Evolutionary conservation across 2,797 vertebrate species (phyloP).

Genomic region (Rhadinocentrus ornatus): DNA sequence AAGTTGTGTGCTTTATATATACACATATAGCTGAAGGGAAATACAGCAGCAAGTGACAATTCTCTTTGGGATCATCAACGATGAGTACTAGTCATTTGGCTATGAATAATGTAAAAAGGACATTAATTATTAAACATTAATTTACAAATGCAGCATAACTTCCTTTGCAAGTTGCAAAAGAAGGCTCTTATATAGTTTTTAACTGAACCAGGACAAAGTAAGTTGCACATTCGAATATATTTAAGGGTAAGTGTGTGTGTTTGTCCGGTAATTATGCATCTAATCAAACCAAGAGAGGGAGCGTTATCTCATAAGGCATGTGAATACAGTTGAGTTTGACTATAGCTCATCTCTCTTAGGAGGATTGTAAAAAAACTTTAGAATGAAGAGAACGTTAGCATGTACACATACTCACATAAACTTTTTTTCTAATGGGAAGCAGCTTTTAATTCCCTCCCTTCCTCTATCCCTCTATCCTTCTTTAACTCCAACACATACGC

Average conservation of each 20-base stretch:
- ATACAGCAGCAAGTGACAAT: not conserved
- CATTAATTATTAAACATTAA: not conserved
- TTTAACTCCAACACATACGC: conserved; percentile 2
- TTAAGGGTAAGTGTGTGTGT: not conserved
- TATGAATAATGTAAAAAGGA: not conserved
- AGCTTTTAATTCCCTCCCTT: conserved; percentile 17
- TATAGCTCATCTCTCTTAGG: conserved; percentile 11
- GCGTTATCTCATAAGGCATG: not conserved
- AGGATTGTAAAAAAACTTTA: conserved; percentile 33
- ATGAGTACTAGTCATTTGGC: not conserved
- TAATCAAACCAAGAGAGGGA: conserved; percentile 14
- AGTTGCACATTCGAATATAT: not conserved
- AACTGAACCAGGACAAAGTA: not conserved
- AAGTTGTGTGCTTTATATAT: not conserved
- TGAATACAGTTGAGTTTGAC: not conserved
- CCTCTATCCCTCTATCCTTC: not conserved
- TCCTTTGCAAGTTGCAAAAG: not conserved
- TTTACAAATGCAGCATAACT: not conserved
- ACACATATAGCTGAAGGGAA: not conserved
- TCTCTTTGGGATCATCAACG: not conserved
- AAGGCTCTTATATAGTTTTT: not conserved
- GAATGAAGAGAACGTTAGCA: conserved; percentile 12
- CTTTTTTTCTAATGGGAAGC: conserved; percentile 44
- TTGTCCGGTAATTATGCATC: not conserved
- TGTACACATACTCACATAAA: not conserved